These are phyloP conservation scores for Syrista parreyssii DNA, from an alignment of 2,888 invertebrate genomes.

Conservation along the genomic window DNA sequence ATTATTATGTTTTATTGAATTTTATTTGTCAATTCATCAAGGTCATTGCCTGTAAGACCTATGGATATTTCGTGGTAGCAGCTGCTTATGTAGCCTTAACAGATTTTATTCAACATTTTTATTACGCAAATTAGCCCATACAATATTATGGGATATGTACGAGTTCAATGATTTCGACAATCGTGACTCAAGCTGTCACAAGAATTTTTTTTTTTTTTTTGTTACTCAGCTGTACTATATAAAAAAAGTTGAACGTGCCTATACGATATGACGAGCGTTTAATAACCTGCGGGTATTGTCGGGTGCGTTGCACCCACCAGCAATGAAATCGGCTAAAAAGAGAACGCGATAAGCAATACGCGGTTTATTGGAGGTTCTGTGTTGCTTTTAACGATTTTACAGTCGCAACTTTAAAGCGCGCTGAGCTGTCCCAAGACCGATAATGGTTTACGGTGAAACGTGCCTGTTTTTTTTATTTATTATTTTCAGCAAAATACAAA, in stretches of 20 bases:
- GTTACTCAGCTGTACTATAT: background rate
- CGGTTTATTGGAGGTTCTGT: background rate
- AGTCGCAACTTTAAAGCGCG: background rate
- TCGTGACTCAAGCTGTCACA: background rate
- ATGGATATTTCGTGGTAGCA: background rate
- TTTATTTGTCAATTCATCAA: background rate
- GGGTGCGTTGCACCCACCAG: background rate
- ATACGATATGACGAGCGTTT: background rate
- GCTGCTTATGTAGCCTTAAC: background rate
- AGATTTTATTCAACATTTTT: background rate
- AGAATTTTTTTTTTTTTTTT: background rate
- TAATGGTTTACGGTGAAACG: background rate
- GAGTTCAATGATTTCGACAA: background rate
- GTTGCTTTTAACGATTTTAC: background rate
- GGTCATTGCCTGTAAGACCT: background rate
- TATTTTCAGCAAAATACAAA: background rate
- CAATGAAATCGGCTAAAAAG: background rate
- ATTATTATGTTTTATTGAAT: background rate
- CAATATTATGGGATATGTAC: background rate
- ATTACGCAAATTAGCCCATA: background rate
- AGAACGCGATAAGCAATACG: background rate
- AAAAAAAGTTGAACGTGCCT: background rate
- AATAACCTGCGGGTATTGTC: background rate
- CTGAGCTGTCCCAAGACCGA: background rate
- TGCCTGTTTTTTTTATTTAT: background rate